These are phyloP conservation scores for Galaxea fascicularis DNA, from an alignment of 92 coral and sea anemone species.

Conservation along the genomic window DNA sequence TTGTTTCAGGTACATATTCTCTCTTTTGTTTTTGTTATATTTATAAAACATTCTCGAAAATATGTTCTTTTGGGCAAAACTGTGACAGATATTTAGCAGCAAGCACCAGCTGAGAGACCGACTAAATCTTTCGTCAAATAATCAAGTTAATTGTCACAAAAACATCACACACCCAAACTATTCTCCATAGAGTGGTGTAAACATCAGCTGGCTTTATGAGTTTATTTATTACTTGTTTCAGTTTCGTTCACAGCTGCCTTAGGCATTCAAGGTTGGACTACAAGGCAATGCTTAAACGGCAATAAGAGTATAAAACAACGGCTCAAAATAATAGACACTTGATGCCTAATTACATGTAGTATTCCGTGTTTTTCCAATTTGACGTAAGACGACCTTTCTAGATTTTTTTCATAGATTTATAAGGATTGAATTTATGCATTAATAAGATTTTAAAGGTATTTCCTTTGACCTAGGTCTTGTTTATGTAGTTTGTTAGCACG, in stretches of 20 bases:
- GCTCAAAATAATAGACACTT: not conserved
- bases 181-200: no score
- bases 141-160: no score
- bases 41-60: not conserved
- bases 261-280: not conserved
- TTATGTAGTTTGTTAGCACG: no score
- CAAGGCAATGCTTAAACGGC: no score
- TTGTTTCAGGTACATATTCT: constrained; percentile 42
- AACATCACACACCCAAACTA: no score
- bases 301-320: no score
- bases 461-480: not conserved
- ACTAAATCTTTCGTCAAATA: no score
- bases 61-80: not conserved
- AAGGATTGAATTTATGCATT: not conserved
- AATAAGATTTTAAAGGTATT: not conserved
- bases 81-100: not conserved
- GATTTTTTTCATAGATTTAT: not conserved
- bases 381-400: not conserved
- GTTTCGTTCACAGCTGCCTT: not conserved
- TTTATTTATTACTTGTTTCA: not conserved
- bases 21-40: not conserved
- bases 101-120: not conserved
- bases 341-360: not conserved
- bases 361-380: not conserved
- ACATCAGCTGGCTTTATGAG: not conserved